A percentile compares a stretch with the other conserved stretches of the same genome.
These are phyloP conservation scores for Ennomos quercinarius DNA, from an alignment of 2,888 invertebrate species.

Conservation along the genomic window DNA sequence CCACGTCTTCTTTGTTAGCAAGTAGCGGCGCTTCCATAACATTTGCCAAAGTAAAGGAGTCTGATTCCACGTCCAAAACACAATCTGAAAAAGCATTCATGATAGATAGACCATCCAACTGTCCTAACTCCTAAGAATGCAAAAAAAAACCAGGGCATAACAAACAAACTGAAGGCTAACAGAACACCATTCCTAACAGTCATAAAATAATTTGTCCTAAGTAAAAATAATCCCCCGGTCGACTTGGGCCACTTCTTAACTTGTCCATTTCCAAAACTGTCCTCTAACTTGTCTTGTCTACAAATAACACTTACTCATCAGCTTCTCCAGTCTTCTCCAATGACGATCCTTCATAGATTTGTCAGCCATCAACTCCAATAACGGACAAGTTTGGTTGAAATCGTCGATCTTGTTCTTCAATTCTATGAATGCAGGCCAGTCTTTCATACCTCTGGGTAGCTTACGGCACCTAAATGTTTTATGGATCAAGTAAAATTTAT, in stretches of 20 bases:
- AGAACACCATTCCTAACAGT: too few species aligned
- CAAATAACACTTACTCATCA: slow-evolving; percentile 65
- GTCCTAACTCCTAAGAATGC: too few species aligned
- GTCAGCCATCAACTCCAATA: slow-evolving; percentile 95
- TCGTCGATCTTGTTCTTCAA: slow-evolving; percentile 95
- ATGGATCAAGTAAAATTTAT: too few species aligned
- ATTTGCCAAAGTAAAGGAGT: slow-evolving; percentile 91
- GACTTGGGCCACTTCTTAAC: too few species aligned
- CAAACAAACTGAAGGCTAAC: too few species aligned
- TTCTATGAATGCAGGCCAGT: slow-evolving; percentile 95
- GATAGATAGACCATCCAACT: not conserved
- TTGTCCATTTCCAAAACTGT: too few species aligned
- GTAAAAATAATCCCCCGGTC: too few species aligned
- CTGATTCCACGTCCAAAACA: slow-evolving; percentile 91
- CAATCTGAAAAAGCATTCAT: slow-evolving; percentile 69
- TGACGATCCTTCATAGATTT: slow-evolving; percentile 94
- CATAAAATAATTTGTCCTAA: too few species aligned
- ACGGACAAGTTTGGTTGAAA: slow-evolving; percentile 94
- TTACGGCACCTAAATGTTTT: slow-evolving; percentile 88
- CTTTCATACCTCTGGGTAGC: slow-evolving; percentile 93
- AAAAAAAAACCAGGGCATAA: too few species aligned
- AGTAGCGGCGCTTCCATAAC: slow-evolving; percentile 94
- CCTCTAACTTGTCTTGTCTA: too few species aligned
- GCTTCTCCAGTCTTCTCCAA: slow-evolving; percentile 87
- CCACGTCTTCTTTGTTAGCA: slow-evolving; percentile 93